phyloP scores from a whole-genome alignment of 2,797 vertebrate species.

The Sebastes iracundus region DNA sequence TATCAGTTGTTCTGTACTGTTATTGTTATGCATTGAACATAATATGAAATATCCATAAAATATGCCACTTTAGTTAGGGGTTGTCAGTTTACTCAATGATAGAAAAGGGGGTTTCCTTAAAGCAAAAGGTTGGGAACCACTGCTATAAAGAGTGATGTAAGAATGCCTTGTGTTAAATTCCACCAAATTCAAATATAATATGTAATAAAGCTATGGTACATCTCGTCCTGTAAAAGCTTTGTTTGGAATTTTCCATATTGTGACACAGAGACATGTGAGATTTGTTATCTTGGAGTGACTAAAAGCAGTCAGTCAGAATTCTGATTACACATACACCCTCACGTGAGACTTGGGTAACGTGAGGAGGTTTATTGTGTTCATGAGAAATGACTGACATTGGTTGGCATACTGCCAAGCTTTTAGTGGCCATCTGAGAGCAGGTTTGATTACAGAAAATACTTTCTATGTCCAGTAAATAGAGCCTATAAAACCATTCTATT shows the following conservation, averaged over 20 bases:
- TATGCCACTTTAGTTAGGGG: too few species aligned
- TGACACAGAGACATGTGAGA: background rate
- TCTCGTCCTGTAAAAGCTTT: background rate
- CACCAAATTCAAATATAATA: background rate
- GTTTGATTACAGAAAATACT: background rate
- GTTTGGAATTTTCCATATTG: slow-evolving; percentile 9
- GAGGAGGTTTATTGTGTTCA: slow-evolving; percentile 1
- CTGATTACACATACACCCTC: background rate
- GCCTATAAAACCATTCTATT: background rate
- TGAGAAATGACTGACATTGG: slow-evolving; percentile 17
- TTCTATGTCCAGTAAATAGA: background rate
- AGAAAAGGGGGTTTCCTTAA: too few species aligned
- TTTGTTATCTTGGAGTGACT: slow-evolving; percentile 11
- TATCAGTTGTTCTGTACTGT: too few species aligned
- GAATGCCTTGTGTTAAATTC: background rate
- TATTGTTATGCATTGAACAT: too few species aligned
- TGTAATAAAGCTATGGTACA: background rate
- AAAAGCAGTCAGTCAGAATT: background rate
- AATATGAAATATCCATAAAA: too few species aligned
- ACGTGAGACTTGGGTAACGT: slow-evolving; percentile 17
- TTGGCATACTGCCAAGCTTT: background rate
- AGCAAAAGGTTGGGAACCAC: too few species aligned
- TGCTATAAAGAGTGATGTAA: background rate
- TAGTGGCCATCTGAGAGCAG: background rate
- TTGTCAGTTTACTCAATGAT: too few species aligned